Percentiles rank a stretch among this genome's conserved stretches.
Conservation (phyloP, 2,113 vertebrate genomes). For the Balaeniceps rex region DNA sequence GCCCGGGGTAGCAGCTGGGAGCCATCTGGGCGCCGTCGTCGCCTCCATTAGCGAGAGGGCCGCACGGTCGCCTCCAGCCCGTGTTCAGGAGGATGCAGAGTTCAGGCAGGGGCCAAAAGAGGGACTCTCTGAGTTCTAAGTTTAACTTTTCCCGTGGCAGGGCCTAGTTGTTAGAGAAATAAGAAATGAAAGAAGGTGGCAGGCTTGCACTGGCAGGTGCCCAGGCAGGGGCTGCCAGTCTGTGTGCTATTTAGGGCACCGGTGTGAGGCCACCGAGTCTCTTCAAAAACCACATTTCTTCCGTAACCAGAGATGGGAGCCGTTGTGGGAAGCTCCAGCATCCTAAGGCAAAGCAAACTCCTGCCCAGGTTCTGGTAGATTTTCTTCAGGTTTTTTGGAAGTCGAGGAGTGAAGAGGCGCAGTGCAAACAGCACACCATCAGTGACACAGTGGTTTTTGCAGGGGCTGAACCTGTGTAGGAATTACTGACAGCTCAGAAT, state of each 20-base stretch:
- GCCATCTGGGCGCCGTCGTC: background rate
- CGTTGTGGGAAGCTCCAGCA: background rate
- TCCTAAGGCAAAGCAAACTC: background rate
- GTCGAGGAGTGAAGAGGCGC: background rate
- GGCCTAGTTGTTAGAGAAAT: background rate
- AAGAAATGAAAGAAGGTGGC: background rate
- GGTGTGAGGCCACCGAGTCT: accelerated
- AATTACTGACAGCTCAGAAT: background rate
- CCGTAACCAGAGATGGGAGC: background rate
- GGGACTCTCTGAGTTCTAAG: background rate
- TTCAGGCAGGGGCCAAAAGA: background rate
- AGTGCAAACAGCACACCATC: too few relatives aligned
- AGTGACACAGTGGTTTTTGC: background rate
- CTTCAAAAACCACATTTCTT: background rate
- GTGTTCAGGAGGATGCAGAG: background rate
- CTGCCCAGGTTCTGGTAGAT: background rate
- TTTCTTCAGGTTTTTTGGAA: background rate
- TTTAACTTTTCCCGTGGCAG: background rate
- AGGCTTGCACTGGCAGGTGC: background rate
- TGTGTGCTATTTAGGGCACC: background rate
- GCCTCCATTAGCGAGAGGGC: accelerated
- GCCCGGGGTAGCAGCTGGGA: background rate
- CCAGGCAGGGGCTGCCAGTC: background rate
- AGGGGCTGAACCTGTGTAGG: background rate
- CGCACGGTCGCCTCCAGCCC: background rate